A percentile compares a stretch with the other conserved stretches of the same genome.
These are phyloP conservation scores for Mugil cephalus DNA, from an alignment of 2,113 vertebrate species.

Conservation along the genomic window DNA sequence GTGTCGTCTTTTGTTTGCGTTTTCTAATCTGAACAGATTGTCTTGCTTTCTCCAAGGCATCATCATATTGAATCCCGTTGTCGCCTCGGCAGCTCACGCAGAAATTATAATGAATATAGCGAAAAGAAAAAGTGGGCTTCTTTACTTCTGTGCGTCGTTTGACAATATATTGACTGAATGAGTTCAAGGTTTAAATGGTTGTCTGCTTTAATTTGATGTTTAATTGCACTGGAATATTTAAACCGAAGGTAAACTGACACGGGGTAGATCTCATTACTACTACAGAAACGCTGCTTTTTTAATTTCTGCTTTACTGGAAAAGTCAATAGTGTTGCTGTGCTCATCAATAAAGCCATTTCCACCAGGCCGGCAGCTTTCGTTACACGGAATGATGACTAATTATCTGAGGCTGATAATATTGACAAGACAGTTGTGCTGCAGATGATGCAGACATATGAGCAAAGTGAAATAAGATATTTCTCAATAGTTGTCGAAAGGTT, in stretches of 20 bases:
- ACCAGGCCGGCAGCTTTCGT: slow-evolving; percentile 67
- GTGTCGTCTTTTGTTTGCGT: not conserved
- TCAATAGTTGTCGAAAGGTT: slow-evolving; percentile 35
- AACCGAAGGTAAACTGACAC: slow-evolving; percentile 56
- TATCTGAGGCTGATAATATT: slow-evolving; percentile 78
- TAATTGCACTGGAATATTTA: slow-evolving; percentile 45
- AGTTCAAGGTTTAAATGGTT: not conserved
- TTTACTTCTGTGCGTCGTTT: not conserved
- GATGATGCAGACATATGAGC: slow-evolving; percentile 65
- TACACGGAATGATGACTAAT: slow-evolving; percentile 78
- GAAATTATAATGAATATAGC: slow-evolving; percentile 21
- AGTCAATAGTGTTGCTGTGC: slow-evolving; percentile 77
- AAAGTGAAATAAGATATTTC: slow-evolving; percentile 64
- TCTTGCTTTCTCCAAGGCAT: slow-evolving; percentile 6
- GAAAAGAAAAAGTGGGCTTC: slow-evolving; percentile 10
- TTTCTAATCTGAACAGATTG: slow-evolving; percentile 37
- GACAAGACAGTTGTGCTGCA: slow-evolving; percentile 65
- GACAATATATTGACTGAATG: not conserved
- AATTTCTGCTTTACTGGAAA: slow-evolving; percentile 78
- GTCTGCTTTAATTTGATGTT: slow-evolving; percentile 31
- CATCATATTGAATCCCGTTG: slow-evolving; percentile 8
- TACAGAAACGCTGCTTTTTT: slow-evolving; percentile 60
- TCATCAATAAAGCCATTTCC: slow-evolving; percentile 81
- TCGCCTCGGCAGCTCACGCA: slow-evolving; percentile 36
- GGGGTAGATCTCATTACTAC: slow-evolving; percentile 56